These are phyloP conservation scores for Coremacera marginata DNA, from an alignment of 2,888 invertebrate species.

Conservation along the genomic window DNA sequence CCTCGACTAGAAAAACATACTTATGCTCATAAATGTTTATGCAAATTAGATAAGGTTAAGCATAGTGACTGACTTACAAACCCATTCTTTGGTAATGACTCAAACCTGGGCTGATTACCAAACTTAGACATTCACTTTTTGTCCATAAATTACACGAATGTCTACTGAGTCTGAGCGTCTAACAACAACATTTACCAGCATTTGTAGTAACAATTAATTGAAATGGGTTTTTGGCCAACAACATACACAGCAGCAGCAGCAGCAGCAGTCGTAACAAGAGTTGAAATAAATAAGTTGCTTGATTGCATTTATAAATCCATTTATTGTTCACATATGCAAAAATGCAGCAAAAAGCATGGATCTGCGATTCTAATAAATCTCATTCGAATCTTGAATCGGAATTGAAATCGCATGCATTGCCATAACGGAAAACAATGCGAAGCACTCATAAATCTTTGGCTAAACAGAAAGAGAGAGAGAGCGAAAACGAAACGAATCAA, in stretches of 20 bases:
- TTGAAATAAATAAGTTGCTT: not conserved
- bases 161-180: not conserved
- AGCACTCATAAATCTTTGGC: not conserved
- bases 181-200: not conserved
- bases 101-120: not conserved
- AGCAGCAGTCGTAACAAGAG: not conserved
- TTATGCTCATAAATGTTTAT: slow-evolving; percentile 3
- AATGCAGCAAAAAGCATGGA: not conserved
- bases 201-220: slow-evolving; percentile 22
- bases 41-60: not conserved
- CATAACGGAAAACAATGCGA: slow-evolving; percentile 24
- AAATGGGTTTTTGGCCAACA: slow-evolving; percentile 7
- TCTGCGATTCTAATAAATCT: slow-evolving; percentile 10
- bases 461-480: not conserved
- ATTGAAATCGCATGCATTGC: slow-evolving; percentile 22
- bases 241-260: not conserved
- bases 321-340: slow-evolving; percentile 1
- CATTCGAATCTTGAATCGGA: not conserved
- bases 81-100: slow-evolving; percentile 9
- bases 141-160: not conserved
- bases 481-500: not conserved
- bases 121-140: slow-evolving; percentile 30
- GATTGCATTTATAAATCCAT: slow-evolving; percentile 20
- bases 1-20: not conserved
- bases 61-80: not conserved